Evolutionary conservation across 2,888 invertebrate genomes (phyloP), one percentile per base, ranked within the genome.

Genomic region (Ganaspis brasiliensis): DNA sequence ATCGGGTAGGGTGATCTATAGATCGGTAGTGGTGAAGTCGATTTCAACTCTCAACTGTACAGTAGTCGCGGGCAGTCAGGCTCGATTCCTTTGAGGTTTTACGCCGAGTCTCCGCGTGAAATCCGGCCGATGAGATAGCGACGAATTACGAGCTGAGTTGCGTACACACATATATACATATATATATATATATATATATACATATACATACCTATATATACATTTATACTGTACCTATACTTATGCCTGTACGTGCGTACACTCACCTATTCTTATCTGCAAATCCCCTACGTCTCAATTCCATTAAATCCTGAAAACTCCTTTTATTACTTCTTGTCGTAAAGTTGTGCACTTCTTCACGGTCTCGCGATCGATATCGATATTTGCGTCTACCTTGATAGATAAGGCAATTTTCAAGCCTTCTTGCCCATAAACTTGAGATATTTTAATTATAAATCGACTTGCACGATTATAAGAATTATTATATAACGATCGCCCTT

Each of bases 1-100:
- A 74, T 80, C 78, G 73, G 31, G 56, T 73, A 52, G 74, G 76
- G 59, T 79, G 81, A 81, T 79, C 79, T 81, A 81, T 81, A 81
- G 80, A 81, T 81, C 72, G 79, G 83, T 79, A 79, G 24, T 75
- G 75, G 74, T 63, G 76, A 77, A 72, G 82, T 81, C 82, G 37
- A 63, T 63, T 37, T 63, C 61, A 63, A 63, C 61, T 61, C 61
- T 61, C 61, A 88, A 88, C 88, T 87, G 87, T 85, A 31, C 73
- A 70, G 73, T 76, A 55, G 45, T 63, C 61, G 40, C 74, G 79
- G 73, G 75, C 76, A 76, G 75, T 77, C 37, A 75, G 77, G 74
- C 76, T 75, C 76, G 74, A 72, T 78, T 56, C 75, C 79, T 81
- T 79, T 81, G 79, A 79, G 72, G 31, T 56, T 55, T 73, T 72